Evolutionary conservation across 2,888 invertebrate species (phyloP).

Genomic region (Labia minor): DNA sequence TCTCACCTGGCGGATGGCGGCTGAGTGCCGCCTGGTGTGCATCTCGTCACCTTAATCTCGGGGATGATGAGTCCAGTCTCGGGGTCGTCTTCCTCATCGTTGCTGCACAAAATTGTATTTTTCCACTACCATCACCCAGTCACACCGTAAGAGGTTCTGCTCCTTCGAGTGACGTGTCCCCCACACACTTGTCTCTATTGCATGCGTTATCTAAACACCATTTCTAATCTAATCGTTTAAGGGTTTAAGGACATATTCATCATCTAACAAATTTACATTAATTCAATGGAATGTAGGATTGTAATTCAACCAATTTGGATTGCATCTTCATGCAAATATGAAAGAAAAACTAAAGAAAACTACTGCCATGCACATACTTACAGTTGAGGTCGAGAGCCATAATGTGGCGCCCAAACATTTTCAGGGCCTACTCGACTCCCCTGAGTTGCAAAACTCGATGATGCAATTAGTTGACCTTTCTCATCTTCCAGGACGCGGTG

Average conservation of each 20-base stretch:
- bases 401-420: background rate
- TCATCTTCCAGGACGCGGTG: slow-evolving; percentile 79
- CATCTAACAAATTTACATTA: too few relatives aligned
- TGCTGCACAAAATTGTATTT: background rate
- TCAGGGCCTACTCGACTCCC: background rate
- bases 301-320: too few relatives aligned
- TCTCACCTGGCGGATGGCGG: background rate
- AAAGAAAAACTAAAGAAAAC: background rate
- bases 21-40: background rate
- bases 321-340: background rate
- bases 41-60: background rate
- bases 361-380: background rate
- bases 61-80: background rate
- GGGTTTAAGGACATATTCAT: too few relatives aligned
- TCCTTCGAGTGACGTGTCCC: too few relatives aligned
- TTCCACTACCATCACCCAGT: background rate
- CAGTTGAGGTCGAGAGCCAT: background rate
- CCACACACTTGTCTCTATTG: too few relatives aligned
- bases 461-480: slow-evolving; percentile 40
- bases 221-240: too few relatives aligned
- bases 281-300: too few relatives aligned
- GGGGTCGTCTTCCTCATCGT: background rate
- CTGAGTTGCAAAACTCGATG: background rate
- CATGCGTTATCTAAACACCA: too few relatives aligned
- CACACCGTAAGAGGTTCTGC: too few relatives aligned